Evolutionary conservation across 2,797 vertebrate species (phyloP), one percentile per base, ranked within the genome.

Genomic region (Protosalanx chinensis): DNA sequence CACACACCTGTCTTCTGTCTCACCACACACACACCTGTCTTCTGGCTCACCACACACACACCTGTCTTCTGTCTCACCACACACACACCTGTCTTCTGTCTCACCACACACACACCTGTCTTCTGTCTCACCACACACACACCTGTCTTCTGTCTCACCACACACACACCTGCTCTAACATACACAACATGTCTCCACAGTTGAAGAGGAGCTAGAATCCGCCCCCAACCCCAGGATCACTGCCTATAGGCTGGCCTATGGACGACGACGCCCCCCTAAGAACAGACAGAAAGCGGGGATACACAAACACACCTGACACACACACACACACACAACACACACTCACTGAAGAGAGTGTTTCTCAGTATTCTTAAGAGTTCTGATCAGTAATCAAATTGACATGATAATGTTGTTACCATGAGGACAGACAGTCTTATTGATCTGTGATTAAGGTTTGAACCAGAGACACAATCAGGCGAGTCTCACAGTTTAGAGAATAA

Each of bases 401-500:
- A 41, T 41, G 37, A 41, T 41, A 41, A 41, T 41, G 23, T 10
- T 10, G 6, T 37, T 7, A 37, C 35, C 35, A 41, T 41, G 37
- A 41, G 37, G 37, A 41, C 12, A 46, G 12, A 12, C 41, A 46
- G 1, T 56, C 4, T 56, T 56, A n/a, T 56, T 56, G 51, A 56
- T 56, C 51, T 16, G 15, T 56, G 51, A 16, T n/a, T n/a, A n/a
- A n/a, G 37, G 61, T 58, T 8, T 10, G 4, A 72, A 68, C 20
- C 0, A 74, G 64, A 75, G 76, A 70, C 12, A 12, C 0, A 46
- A 51, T 6, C 1, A 15, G 6, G 62, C 37, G n/a, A 8, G 30
- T 53, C 41, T 12, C 8, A 46, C 6, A 56, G 51, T 16, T 56
- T 53, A 84, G 84, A 89, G 86, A 86, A 89, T 86, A 88, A 90